Conservation (phyloP, 2,888 invertebrate genomes). For the Drosophila maculinotata region DNA sequence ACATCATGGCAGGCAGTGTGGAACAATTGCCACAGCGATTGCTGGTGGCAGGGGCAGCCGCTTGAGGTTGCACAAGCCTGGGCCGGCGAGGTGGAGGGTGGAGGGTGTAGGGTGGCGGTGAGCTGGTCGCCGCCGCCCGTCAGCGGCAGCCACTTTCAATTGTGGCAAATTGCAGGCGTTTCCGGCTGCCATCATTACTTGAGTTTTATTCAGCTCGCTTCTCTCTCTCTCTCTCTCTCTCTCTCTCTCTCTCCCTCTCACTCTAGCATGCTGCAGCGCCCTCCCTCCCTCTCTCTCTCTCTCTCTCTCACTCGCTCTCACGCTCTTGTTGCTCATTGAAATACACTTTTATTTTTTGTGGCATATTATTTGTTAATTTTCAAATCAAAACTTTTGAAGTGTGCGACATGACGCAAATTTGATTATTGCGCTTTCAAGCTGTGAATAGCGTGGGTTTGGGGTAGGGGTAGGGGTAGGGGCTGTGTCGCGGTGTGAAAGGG, state of each 20-base stretch:
- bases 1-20: constrained; percentile 65
- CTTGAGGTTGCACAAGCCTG: constrained; percentile 15
- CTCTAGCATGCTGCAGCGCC: not conserved
- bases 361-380: constrained; percentile 75
- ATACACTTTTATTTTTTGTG: constrained; percentile 49
- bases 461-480: not conserved
- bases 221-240: not conserved
- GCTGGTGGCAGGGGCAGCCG: constrained; percentile 12
- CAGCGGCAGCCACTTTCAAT: constrained; percentile 78
- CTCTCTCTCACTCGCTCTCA: not conserved
- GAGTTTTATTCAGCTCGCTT: constrained; percentile 33
- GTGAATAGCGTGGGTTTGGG: constrained; percentile 19
- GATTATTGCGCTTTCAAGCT: constrained; percentile 70
- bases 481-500: not conserved
- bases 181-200: constrained; percentile 82
- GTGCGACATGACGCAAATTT: constrained; percentile 72
- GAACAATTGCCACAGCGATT: constrained; percentile 37
- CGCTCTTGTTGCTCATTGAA: constrained; percentile 23
- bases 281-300: not conserved
- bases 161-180: constrained; percentile 81
- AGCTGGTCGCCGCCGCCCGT: no score
- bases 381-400: constrained; percentile 67
- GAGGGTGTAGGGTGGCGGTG: no score
- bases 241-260: constrained; percentile 2
- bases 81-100: constrained; percentile 1